Evolutionary conservation across 1,140 invertebrate genomes (phyloP).

Genomic region (Diorhabda elongata): DNA sequence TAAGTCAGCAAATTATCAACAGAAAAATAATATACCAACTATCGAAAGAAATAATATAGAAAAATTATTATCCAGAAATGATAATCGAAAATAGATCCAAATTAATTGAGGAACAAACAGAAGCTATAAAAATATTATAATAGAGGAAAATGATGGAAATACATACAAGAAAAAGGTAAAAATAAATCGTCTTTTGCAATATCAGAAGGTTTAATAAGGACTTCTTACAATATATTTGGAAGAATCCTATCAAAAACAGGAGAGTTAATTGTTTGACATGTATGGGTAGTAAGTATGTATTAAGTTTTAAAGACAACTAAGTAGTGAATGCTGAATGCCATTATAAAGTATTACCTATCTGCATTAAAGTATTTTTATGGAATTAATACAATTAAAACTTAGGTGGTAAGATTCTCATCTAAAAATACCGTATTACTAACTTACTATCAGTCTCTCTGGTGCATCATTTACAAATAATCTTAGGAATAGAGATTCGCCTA

Average conservation of each 20-base stretch:
- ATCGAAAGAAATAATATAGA: too few species aligned
- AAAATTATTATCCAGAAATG: too few species aligned
- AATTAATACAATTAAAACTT: neutral
- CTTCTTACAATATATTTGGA: neutral
- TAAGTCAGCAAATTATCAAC: too few species aligned
- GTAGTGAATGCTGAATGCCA: neutral
- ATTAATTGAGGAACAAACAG: too few species aligned
- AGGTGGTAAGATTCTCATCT: neutral
- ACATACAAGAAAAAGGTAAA: too few species aligned
- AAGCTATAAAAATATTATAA: too few species aligned
- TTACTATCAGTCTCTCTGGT: conserved; percentile 34
- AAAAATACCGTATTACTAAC: conserved; percentile 21
- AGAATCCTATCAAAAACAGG: neutral
- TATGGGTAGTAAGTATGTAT: neutral
- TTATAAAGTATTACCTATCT: neutral
- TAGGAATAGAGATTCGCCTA: conserved; percentile 19
- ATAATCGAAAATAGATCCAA: too few species aligned
- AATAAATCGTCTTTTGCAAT: too few species aligned
- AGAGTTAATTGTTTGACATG: neutral
- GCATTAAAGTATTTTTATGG: neutral
- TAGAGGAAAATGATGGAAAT: too few species aligned
- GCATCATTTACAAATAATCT: conserved; percentile 15
- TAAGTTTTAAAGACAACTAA: neutral
- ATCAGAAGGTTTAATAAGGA: too few species aligned
- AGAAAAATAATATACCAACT: too few species aligned